Base-by-base conservation (phyloP, 2,113 vertebrate species). In the Eulemur macaco region DNA sequence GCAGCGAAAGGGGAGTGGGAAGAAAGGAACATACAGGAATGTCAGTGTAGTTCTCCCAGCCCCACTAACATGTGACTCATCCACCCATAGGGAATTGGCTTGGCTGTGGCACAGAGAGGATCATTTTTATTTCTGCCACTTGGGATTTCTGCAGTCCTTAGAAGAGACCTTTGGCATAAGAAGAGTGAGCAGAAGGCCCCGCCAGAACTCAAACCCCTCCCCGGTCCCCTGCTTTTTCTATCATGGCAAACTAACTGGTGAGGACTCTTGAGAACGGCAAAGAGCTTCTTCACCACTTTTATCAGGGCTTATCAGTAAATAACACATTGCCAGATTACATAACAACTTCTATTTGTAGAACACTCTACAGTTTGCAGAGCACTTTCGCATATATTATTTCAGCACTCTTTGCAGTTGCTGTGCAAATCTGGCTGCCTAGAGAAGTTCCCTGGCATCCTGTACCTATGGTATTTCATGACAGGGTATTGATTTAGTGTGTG, bases 281-380 rank as follows among this genome's bases (percentile, higher is more conserved):
- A 95, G 50, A 73, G 54, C 63, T 45, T 88, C 73, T 42, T 63
- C 37, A 29, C 23, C 45, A 56, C 37, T 54, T 89, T 63, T 21
- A 21, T 86, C 42, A 54, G 88, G 34, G 0, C 83, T 91, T 56
- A 91, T 86, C 74, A 56, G 95, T 64, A 89, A 64, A 66, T 68
- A 31, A 25, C 50, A 23, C 42, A 58, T 18, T 18, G 6, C 83
- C 17, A 29, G 82, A 81, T 89, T 54, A 89, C 69, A 39, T 31
- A 95, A 95, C 89, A 88, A 50, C 50, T 69, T 86, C 69, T 95
- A 88, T 94, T 93, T 96, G 91, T 34, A 91, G 88, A 92, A 74
- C 58, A 45, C 50, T 66, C 77, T 17, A 92, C 71, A 74, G 91
- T 88, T 58, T 90, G 64, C n/a, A 66, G 68, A 89, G 71, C 78